Base-by-base conservation (phyloP, 2,888 invertebrate genomes). In the Apomyelois bistriatella region DNA sequence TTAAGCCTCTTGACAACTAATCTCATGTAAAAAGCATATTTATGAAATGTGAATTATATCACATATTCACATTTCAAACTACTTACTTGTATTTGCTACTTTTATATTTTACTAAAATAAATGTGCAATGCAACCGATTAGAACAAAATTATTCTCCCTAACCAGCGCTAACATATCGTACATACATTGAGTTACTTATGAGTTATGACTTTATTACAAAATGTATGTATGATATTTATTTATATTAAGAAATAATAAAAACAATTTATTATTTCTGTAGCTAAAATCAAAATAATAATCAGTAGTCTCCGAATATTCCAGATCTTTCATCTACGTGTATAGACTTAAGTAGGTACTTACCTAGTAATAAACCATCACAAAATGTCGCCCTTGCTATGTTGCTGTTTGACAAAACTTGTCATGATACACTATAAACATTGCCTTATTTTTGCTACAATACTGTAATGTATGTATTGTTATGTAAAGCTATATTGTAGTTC, bases 401-500 rank as follows among this genome's bases (percentile, higher is more conserved):
- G 9, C 7, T 28, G 32, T 40, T 48, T 37, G 37, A 36, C 48
- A 48, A 48, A 12, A 12, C 48, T 13, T 40, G 41, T 40, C 40
- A 32, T 50, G 30, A 16, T 16, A 6, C n/a, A 48, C 43, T 53
- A 53, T 28, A 48, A 52, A 53, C 53, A 53, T 12, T 10, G 10
- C 43, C 43, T 52, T 53, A 48, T 56, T 48, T 48, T 52, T 48
- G 37, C 32, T 35, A 51, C 47, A 48, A 53, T 53, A 28, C 12
- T 1, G 38, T 49, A 40, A 49, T 49, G 38, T 30, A 38, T 15
- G 49, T 41, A 41, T 50, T 50, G 49, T 50, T 40, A 40, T 50
- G 49, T 7, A 38, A 50, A 50, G 49, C 12, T 38, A 28, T 15
- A 28, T 15, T 36, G 38, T 38, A 13, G 15, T 38, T 7, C 15